Evolutionary conservation across 2,797 vertebrate species (phyloP), one percentile per base, ranked within the genome.

Genomic region (Gobio occitaniae): DNA sequence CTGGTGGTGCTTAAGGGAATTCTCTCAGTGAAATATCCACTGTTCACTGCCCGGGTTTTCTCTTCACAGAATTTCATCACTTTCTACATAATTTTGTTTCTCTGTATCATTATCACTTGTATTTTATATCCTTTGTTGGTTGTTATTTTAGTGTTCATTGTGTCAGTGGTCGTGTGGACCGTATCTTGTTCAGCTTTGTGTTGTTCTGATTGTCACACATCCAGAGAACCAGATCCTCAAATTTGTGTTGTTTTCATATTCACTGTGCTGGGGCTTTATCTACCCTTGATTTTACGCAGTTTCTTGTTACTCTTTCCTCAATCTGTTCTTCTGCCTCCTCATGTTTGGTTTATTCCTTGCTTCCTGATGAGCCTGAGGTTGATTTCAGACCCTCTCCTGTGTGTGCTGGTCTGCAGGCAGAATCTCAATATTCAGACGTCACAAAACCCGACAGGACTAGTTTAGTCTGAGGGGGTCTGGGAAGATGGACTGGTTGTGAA

Each of bases 121-220:
- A 36, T 41, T 12, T 6, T 7, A 9, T 4, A 15, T 1, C 1
- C 4, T 3, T 17, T 9, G 0, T 21, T 21, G 1, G 5, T 21
- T 21, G 0, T 0, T 12, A 0, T 32, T 15, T 52, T 47, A 12
- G 8, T 66, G 17, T 16, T 78, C 0, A 4, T 9, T 59, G 3
- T 61, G 36, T 70, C 77, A 13, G 50, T 44, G 16, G 4, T 71
- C 9, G 47, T 52, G 44, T 72, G 80, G 36, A 29, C 72, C 6
- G 2, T 44, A 8, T 19, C 19, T 25, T 56, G 13, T 15, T 1
- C 2, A 16, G 48, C 4, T 17, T 41, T 1, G 8, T 70, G 21
- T 72, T 72, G 0, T 71, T 5, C 47, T 11, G 32, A 4, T 4
- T 0, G 4, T 16, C 4, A 1, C 6, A 61, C 15, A 29, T 17